phyloP scores from a whole-genome alignment of 2,113 vertebrate genomes.

The Lepidiolamprologus cunningtoni region DNA sequence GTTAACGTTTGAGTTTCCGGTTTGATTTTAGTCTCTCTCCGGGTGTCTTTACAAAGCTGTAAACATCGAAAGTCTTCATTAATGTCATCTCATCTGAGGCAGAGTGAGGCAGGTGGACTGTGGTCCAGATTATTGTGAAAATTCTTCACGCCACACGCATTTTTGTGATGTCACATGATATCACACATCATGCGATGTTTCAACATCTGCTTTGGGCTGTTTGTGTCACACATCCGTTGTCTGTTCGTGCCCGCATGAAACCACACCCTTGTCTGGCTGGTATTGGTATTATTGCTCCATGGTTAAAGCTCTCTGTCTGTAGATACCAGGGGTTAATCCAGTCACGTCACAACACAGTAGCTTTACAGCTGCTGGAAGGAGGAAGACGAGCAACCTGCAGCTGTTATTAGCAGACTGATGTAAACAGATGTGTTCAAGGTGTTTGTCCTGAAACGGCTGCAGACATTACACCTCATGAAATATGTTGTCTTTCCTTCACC shows the following conservation, averaged over 20 bases:
- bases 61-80: background rate
- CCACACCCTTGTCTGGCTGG: conserved; percentile 16
- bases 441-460: background rate
- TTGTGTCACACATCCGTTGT: background rate
- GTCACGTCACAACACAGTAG: background rate
- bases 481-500: background rate
- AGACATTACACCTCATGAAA: background rate
- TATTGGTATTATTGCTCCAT: background rate
- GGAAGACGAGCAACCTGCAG: background rate
- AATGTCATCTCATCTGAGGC: background rate
- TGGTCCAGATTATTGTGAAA: background rate
- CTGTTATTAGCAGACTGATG: background rate
- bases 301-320: background rate
- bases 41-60: background rate
- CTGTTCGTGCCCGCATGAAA: background rate
- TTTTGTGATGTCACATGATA: background rate
- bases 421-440: background rate
- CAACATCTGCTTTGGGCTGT: background rate
- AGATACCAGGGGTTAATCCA: background rate
- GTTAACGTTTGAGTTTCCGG: background rate
- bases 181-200: background rate
- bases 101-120: background rate
- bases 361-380: background rate
- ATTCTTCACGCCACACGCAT: background rate
- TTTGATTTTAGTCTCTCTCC: background rate